These are phyloP conservation scores for Chaetodon trifascialis DNA, from an alignment of 2,113 vertebrate genomes.

Conservation along the genomic window DNA sequence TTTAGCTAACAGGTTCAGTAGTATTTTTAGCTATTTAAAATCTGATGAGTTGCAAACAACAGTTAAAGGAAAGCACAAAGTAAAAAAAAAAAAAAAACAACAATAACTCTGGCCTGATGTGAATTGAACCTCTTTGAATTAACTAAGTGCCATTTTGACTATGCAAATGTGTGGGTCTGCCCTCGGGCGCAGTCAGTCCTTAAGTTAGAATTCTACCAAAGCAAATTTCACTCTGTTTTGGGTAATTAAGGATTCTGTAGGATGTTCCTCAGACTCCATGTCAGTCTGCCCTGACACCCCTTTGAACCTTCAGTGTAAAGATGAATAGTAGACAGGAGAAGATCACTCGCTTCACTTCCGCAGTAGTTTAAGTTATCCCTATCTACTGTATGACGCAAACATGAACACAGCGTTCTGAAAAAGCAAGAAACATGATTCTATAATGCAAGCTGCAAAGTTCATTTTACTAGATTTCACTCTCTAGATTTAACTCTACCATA, in stretches of 20 bases:
- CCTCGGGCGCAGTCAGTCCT: background rate
- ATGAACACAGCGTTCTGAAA: background rate
- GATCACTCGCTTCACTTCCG: no score
- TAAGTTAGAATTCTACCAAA: background rate
- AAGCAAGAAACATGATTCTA: background rate
- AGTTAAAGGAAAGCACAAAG: background rate
- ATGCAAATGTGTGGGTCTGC: constrained; percentile 1
- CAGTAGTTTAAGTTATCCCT: background rate
- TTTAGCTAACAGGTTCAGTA: background rate
- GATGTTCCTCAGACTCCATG: background rate
- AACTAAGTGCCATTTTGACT: constrained; percentile 8
- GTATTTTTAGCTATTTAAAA: background rate
- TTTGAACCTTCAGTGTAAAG: background rate
- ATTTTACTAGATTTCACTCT: no score
- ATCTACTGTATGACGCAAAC: background rate
- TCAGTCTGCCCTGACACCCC: background rate
- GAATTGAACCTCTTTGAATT: constrained; percentile 7
- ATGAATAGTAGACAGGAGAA: background rate
- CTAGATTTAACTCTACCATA: background rate
- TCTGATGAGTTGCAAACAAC: background rate
- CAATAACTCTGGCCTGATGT: background rate
- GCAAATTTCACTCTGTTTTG: constrained; percentile 26
- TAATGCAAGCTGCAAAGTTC: background rate
- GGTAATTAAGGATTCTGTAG: constrained; percentile 10
- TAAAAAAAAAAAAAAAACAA: background rate